Evolutionary conservation across 2,888 invertebrate species (phyloP), one percentile per base, ranked within the genome.

Genomic region (Cantharis rustica): DNA sequence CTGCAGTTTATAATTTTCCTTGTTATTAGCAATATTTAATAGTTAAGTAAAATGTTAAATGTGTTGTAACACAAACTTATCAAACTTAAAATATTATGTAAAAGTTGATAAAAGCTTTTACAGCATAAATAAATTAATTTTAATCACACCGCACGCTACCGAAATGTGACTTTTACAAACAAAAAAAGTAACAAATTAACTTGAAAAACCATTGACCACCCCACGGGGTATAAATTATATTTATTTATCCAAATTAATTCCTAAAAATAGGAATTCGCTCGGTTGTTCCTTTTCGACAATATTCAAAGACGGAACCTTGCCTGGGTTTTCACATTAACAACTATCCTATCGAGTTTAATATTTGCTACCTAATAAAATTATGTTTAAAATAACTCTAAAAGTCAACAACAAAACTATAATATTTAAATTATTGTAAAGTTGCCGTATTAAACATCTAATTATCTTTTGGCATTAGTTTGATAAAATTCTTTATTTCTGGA

Each of bases 61-160:
- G 62, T 74, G 70, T 74, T 70, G 74, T 74, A 74, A 69, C 69
- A 68, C 23, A 73, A 72, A 47, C 11, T 66, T 47, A 72, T 64
- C 64, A 71, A 15, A 31, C 27, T 62, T 31, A 71, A 71, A 64
- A 63, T 27, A 16, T 27, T 71, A 71, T 47, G 47, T 47, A 47
- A 47, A 47, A 47, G 47, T 47, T 47, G 47, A 47, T 47, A 47
- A 47, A 47, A 47, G 47, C n/a, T 47, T 47, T 47, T 47, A 47
- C 47, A 47, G 47, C 47, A 47, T n/a, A 47, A 47, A 47, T 47
- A 47, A n/a, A 47, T 47, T 47, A 47, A 47, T 47, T 47, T 31
- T 47, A 47, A 47, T 47, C 47, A 5, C 31, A 31, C 31, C 11
- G 13, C 31, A 31, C 4, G 3, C 26, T 31, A 31, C 31, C 31